Conservation (phyloP, 2,888 invertebrate genomes). For the Hirtodrosophila cameraria region DNA sequence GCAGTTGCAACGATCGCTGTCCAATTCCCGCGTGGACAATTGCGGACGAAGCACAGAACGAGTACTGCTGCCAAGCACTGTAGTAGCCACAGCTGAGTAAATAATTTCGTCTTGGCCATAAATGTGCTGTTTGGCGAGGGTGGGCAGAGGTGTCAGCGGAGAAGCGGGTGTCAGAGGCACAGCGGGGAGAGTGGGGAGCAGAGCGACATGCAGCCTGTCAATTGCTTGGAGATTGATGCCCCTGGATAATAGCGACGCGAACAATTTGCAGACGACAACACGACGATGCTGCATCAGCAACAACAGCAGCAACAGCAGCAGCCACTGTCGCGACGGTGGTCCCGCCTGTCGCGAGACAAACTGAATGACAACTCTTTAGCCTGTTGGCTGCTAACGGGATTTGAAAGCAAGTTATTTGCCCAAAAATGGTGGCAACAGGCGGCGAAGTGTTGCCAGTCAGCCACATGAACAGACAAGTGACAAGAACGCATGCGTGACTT, state of each 20-base stretch:
- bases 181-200: background rate
- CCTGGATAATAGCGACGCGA: slow-evolving; percentile 79
- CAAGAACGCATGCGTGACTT: slow-evolving; percentile 75
- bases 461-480: slow-evolving; percentile 67
- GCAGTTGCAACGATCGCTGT: slow-evolving; percentile 48
- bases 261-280: slow-evolving; percentile 78
- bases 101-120: slow-evolving; percentile 76
- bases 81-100: slow-evolving; percentile 55
- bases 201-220: slow-evolving; percentile 61
- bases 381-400: slow-evolving; percentile 51
- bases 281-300: slow-evolving; percentile 32
- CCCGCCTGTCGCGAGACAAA: slow-evolving; percentile 60
- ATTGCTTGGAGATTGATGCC: slow-evolving; percentile 76
- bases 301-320: slow-evolving; percentile 21
- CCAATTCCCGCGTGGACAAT: slow-evolving; percentile 76
- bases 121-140: slow-evolving; percentile 57
- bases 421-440: slow-evolving; percentile 69
- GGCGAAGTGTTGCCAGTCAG: slow-evolving; percentile 54
- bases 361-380: slow-evolving; percentile 77
- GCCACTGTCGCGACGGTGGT: slow-evolving; percentile 60
- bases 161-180: too few species aligned
- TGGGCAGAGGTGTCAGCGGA: slow-evolving; percentile 9
- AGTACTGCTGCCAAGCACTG: slow-evolving; percentile 6
- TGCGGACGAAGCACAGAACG: slow-evolving; percentile 57
- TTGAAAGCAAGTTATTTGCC: slow-evolving; percentile 73